Conservation (phyloP, 2,888 invertebrate genomes). For the Phasia obesa region DNA sequence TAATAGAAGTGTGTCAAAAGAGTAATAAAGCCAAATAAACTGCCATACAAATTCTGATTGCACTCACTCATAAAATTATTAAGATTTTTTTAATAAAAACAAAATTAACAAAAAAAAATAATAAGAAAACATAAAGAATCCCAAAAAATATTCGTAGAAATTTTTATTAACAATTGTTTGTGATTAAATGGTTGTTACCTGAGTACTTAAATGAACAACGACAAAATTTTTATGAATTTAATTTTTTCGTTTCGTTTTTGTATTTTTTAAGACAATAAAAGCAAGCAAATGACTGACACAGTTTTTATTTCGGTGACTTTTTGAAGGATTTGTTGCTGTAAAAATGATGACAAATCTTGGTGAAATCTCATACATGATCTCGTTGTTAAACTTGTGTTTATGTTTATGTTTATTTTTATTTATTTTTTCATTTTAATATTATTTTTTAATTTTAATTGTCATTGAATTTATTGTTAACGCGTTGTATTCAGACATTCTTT, state of each 20-base stretch:
- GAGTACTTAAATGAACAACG: constrained; percentile 24
- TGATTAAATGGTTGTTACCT: constrained; percentile 47
- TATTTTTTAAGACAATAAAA: constrained; percentile 4
- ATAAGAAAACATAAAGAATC: constrained; percentile 11
- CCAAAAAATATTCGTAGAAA: constrained; percentile 51
- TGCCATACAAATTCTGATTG: neutral
- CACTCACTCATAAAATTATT: constrained; percentile 25
- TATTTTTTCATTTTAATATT: constrained; percentile 7
- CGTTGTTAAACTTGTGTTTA: constrained; percentile 39
- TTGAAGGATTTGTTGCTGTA: constrained; percentile 51
- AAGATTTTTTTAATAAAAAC: constrained; percentile 15
- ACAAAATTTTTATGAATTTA: constrained; percentile 36
- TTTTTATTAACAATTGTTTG: constrained; percentile 53
- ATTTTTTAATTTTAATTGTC: constrained; percentile 37
- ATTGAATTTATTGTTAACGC: constrained; percentile 30
- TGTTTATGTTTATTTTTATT: neutral
- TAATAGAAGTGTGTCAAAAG: constrained; percentile 31
- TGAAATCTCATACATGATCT: constrained; percentile 62
- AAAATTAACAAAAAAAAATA: constrained; percentile 11
- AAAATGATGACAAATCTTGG: constrained; percentile 57
- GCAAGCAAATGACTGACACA: constrained; percentile 41
- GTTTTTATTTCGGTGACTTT: constrained; percentile 1
- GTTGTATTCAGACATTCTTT: neutral
- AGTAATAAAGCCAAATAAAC: constrained; percentile 12
- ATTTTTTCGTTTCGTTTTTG: constrained; percentile 1